Base-by-base conservation (phyloP, 1,140 invertebrate species). In the Antheraea mylitta region DNA sequence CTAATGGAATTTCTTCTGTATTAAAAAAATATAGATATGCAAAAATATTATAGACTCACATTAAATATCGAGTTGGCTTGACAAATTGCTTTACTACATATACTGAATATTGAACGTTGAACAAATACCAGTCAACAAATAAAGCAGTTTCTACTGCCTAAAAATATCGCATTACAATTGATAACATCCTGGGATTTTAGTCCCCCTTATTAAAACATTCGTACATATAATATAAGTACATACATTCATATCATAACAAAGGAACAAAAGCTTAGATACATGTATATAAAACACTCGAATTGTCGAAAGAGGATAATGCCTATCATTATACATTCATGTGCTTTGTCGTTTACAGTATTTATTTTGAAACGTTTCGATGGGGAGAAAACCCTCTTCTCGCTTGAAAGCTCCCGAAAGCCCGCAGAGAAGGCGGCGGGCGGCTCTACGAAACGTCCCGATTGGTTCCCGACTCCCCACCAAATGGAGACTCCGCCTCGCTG, bases 251-350 rank as follows among this genome's bases (percentile, higher is more conserved):
- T 86, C 72, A 72, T 78, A 79, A 87, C 85, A 89, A 90, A 82
- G 83, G 87, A 86, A 92, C 88, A 92, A 92, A 89, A 81, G 82
- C 68, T 78, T 68, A 76, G 85, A 80, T 87, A 86, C 82, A 84
- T 81, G 79, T 88, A 92, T 75, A 92, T 92, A 92, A 90, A 92
- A 90, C 90, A 92, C 88, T 92, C 77, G 78, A 92, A 87, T 77
- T 82, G 45, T 85, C 80, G 76, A 85, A 82, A 87, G 79, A 83
- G 86, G 80, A 92, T 90, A 92, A 90, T 87, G 81, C 84, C 86
- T 81, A 83, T 92, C 87, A 92, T 92, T 92, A 92, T 89, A 90
- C 76, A 92, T 92, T 92, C 87, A 90, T 92, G 83, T 87, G 85
- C 87, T 85, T 89, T 92, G 85, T 90, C 86, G 76, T 84, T 87